phyloP scores from a whole-genome alignment of 2,797 vertebrate genomes.

The Steatocranus sp. region DNA sequence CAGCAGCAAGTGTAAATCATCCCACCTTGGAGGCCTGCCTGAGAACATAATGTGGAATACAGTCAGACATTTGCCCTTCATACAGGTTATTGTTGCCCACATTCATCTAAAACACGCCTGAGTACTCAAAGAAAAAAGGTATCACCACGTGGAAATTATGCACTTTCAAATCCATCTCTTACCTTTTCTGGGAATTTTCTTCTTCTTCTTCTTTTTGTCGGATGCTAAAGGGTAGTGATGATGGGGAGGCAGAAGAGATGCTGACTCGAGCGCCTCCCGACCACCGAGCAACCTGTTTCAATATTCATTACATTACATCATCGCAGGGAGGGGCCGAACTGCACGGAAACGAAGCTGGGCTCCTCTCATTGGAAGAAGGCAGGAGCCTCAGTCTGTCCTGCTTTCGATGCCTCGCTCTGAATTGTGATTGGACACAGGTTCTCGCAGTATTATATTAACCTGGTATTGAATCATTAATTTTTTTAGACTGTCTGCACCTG shows the following conservation, averaged over 20 bases:
- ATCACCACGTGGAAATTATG: neutral
- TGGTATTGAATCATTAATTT: neutral
- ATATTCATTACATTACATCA: slow-evolving; percentile 78
- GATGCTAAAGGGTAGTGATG: slow-evolving; percentile 44
- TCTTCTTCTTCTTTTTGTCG: slow-evolving; percentile 21
- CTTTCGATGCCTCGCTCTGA: neutral
- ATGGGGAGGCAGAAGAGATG: slow-evolving; percentile 61
- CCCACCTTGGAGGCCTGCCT: slow-evolving; percentile 35
- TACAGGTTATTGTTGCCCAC: neutral
- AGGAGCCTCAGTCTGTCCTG: neutral
- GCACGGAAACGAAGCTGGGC: slow-evolving; percentile 20
- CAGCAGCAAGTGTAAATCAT: slow-evolving; percentile 50
- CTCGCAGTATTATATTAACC: neutral
- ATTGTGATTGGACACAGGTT: slow-evolving; percentile 6
- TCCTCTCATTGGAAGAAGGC: slow-evolving; percentile 49
- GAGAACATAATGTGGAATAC: slow-evolving; percentile 15
- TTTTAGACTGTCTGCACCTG: neutral
- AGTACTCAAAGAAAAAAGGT: neutral
- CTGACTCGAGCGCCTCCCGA: slow-evolving; percentile 67
- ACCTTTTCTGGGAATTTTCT: slow-evolving; percentile 49
- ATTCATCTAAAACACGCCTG: neutral
- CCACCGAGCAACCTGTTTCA: slow-evolving; percentile 65
- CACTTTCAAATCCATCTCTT: slow-evolving; percentile 21
- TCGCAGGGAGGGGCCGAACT: slow-evolving; percentile 49
- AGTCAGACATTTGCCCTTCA: slow-evolving; percentile 36